Base-by-base conservation (phyloP, 2,797 vertebrate genomes). In the Zalophus californianus region DNA sequence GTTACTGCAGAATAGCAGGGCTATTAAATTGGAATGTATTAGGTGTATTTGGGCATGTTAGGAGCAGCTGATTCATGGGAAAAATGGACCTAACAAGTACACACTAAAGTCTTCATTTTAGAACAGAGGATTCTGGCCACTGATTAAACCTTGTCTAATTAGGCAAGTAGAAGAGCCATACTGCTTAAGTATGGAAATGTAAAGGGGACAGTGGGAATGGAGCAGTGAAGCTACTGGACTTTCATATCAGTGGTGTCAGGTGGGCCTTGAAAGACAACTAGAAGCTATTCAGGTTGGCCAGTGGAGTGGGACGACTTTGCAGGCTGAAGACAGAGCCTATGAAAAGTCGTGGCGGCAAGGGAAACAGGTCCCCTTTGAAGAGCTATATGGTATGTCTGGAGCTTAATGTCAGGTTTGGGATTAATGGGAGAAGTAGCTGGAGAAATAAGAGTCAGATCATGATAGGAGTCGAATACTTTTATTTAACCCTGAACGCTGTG, bases 161-260 rank as follows among this genome's bases (percentile, higher is more conserved):
- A 60, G 38, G 14, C 7, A 58, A 86, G 23, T 50, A 52, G 25
- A 50, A 79, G 58, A 86, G 11, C 23, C 32, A 23, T 72, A 56
- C 8, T 27, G 11, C 41, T 72, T 2, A 82, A 23, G 16, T 58
- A 11, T n/a, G 16, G 52, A 54, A 25, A 21, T 7, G 10, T 5
- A 0, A 41, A 52, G 5, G 2, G 2, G 32, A 9, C 35, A 21
- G 27, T 70, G 27, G 16, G 25, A 5, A 7, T 15, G 4, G 10
- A 64, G 38, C 48, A 48, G 35, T 10, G 13, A 6, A 38, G 8
- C 29, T 72, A 7, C 25, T 2, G 15, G 66, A 27, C 11, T 60
- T 78, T 29, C 60, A 41, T 2, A 32, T 29, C 52, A 27, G 27
- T 44, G 18, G 50, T 12, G 9, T 50, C 20, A 58, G 32, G 21